Evolutionary conservation across 2,113 vertebrate species (phyloP).

Genomic region (Ellobius talpinus): DNA sequence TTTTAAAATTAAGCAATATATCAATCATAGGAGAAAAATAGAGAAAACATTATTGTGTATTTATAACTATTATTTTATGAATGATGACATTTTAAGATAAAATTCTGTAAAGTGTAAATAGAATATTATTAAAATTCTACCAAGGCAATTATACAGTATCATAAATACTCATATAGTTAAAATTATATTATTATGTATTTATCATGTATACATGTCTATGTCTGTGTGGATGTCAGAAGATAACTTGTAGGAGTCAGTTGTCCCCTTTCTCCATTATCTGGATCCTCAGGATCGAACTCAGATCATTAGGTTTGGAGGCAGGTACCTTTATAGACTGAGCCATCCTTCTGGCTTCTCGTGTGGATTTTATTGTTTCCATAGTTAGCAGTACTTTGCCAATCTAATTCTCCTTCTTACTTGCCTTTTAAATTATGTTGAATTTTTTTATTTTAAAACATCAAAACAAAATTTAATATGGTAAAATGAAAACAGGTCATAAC

Average conservation of each 20-base stretch:
- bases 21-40: constrained; percentile 12
- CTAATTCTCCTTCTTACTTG: neutral
- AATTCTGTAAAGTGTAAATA: neutral
- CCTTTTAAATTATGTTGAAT: neutral
- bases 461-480: neutral
- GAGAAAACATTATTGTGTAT: constrained; percentile 14
- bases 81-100: neutral
- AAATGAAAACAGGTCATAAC: neutral
- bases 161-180: neutral
- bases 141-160: constrained; percentile 16
- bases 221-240: neutral
- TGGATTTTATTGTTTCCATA: neutral
- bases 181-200: neutral
- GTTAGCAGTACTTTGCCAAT: neutral
- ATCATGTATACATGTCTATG: neutral
- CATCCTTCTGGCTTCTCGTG: neutral
- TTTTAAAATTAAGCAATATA: constrained; percentile 47
- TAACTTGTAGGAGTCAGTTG: neutral
- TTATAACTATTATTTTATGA: neutral
- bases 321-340: neutral
- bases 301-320: neutral
- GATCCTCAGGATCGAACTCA: neutral
- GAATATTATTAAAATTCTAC: neutral
- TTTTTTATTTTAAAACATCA: neutral
- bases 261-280: neutral